Evolutionary conservation across 2,113 vertebrate species (phyloP).

Genomic region (Rhegmatorhina hoffmannsi): DNA sequence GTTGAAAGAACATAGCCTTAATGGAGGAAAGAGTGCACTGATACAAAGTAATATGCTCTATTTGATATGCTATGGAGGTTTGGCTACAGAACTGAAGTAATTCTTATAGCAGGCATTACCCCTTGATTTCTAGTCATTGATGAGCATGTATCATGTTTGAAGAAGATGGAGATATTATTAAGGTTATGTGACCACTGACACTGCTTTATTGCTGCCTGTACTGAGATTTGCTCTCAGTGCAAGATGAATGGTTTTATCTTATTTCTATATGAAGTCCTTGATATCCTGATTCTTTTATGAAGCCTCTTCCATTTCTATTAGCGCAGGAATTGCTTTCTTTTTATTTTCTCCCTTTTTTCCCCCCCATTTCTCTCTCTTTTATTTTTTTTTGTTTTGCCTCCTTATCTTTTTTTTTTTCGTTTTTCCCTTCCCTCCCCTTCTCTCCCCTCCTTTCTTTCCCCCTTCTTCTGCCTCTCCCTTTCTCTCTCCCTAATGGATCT

Average conservation of each 20-base stretch:
- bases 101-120: not conserved
- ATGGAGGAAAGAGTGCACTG: not conserved
- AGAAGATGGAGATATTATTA: not conserved
- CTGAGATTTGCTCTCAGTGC: not conserved
- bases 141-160: not conserved
- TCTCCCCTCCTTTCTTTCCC: fast-evolving
- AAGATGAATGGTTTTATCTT: not conserved
- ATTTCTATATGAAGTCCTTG: not conserved
- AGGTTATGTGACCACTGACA: not conserved
- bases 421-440: too few species aligned
- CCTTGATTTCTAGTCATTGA: not conserved
- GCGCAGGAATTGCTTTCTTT: not conserved
- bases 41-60: not conserved
- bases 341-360: too few species aligned
- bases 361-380: too few species aligned
- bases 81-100: not conserved
- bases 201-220: not conserved
- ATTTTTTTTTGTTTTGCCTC: too few species aligned
- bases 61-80: not conserved
- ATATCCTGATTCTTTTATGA: not conserved
- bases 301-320: not conserved
- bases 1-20: not conserved
- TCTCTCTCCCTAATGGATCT: not conserved
- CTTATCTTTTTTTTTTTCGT: too few species aligned
- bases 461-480: fast-evolving